Base-by-base conservation (phyloP, 2,888 invertebrate genomes). In the Cantharis rustica region DNA sequence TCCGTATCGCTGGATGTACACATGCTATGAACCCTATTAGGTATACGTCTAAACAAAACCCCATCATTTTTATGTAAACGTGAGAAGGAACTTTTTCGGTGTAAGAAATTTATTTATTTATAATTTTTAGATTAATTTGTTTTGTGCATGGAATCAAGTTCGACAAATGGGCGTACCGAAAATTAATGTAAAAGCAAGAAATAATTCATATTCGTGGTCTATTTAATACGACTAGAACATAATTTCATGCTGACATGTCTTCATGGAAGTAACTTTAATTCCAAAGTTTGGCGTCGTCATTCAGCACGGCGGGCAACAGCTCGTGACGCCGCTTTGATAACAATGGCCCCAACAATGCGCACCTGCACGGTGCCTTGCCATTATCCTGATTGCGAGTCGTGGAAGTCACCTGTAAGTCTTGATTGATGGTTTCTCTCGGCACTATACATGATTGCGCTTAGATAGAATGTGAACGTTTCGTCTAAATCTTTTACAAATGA, bases 141-240 rank as follows among this genome's bases (percentile, higher is more conserved):
- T 47, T 47, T 7, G 47, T 47, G n/a, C n/a, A 7, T 47, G 47
- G n/a, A 47, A 47, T 47, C 47, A 47, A 47, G 47, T 47, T 47
- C 47, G 47, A n/a, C 47, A 47, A 47, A 47, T 47, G 47, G n/a
- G 2, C 47, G 47, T 47, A 47, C n/a, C n/a, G 47, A 82, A 85
- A 85, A 84, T 85, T 84, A 79, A 79, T 79, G 73, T 73, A 73
- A 73, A 77, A 71, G 75, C 75, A 79, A 82, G 83, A 83, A 23
- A 83, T 85, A 85, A 47, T 85, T 84, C 84, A 83, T 84, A 85
- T 84, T 84, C 84, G 84, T 84, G 84, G 84, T 85, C 84, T 83
- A 83, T 84, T 85, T 82, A 83, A 82, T 83, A 82, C 84, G 83
- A 83, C 82, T 82, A 80, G 75, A 69, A 81, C 79, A 83, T 84